Evolutionary conservation across 2,888 invertebrate species (phyloP).

Genomic region (Dastarcus helophoroides): DNA sequence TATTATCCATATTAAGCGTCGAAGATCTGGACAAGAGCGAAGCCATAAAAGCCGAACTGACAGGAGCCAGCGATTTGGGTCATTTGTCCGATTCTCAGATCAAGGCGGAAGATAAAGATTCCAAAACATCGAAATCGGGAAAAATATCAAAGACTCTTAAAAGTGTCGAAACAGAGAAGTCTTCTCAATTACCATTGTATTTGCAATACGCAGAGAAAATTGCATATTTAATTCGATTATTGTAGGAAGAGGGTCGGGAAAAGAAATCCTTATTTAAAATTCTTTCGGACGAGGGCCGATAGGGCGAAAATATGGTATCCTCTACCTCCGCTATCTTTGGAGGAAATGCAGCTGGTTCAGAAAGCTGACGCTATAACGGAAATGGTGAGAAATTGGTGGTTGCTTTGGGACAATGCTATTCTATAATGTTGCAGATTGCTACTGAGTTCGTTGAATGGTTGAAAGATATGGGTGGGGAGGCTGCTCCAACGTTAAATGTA

Average conservation of each 20-base stretch:
- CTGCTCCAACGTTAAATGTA: slow-evolving; percentile 26
- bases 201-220: not conserved
- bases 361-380: slow-evolving; percentile 31
- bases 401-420: too few species aligned
- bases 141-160: slow-evolving; percentile 2
- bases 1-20: slow-evolving; percentile 11
- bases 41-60: too few species aligned
- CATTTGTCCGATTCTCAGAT: too few species aligned
- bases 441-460: slow-evolving; percentile 33
- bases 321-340: slow-evolving; percentile 27
- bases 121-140: slow-evolving; percentile 2
- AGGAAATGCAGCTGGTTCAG: slow-evolving; percentile 30
- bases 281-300: slow-evolving; percentile 28
- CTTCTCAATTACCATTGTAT: not conserved
- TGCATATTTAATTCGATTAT: not conserved
- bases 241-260: slow-evolving; percentile 14
- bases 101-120: too few species aligned
- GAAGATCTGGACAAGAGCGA: slow-evolving; percentile 4
- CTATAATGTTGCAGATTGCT: slow-evolving; percentile 26
- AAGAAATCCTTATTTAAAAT: slow-evolving; percentile 28
- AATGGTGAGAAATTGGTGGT: slow-evolving; percentile 18
- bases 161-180: not conserved
- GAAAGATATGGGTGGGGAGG: slow-evolving; percentile 24
- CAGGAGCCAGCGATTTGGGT: too few species aligned
- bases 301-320: slow-evolving; percentile 32